These are phyloP conservation scores for Drosophila nigrodunni DNA, from an alignment of 1,140 invertebrate genomes.

Conservation along the genomic window DNA sequence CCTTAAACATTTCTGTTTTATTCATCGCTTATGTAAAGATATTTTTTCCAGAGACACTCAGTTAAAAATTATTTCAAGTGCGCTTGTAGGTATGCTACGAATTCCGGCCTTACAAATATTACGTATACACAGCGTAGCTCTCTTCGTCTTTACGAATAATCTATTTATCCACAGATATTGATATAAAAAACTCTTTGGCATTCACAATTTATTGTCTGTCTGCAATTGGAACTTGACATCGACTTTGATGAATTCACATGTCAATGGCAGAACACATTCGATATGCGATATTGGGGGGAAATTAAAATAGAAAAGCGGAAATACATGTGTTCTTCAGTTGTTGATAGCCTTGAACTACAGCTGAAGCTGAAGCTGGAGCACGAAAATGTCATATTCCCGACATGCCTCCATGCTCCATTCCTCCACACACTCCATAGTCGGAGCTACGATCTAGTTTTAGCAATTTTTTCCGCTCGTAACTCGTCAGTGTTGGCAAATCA, in stretches of 20 bases:
- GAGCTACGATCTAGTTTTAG: background rate
- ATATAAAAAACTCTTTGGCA: background rate
- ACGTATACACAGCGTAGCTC: background rate
- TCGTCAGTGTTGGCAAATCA: too few species aligned
- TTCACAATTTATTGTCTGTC: background rate
- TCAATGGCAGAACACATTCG: constrained; percentile 26
- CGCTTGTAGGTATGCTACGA: too few species aligned
- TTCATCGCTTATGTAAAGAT: too few species aligned
- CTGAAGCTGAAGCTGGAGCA: constrained; percentile 5
- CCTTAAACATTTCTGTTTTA: too few species aligned
- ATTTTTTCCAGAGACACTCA: too few species aligned
- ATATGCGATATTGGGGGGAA: constrained; percentile 7
- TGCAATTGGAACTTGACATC: background rate
- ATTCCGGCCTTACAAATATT: too few species aligned
- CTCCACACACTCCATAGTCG: background rate
- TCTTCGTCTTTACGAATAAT: background rate
- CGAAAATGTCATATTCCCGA: constrained; percentile 20
- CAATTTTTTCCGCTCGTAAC: background rate
- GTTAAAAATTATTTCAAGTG: too few species aligned
- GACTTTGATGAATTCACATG: constrained; percentile 35
- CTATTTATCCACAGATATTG: background rate
- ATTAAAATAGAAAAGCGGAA: constrained; percentile 44
- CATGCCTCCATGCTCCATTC: background rate
- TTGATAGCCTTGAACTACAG: background rate
- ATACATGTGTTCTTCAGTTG: background rate